These are phyloP conservation scores for Peromyscus nudipes DNA, from an alignment of 2,797 vertebrate species.

Conservation along the genomic window DNA sequence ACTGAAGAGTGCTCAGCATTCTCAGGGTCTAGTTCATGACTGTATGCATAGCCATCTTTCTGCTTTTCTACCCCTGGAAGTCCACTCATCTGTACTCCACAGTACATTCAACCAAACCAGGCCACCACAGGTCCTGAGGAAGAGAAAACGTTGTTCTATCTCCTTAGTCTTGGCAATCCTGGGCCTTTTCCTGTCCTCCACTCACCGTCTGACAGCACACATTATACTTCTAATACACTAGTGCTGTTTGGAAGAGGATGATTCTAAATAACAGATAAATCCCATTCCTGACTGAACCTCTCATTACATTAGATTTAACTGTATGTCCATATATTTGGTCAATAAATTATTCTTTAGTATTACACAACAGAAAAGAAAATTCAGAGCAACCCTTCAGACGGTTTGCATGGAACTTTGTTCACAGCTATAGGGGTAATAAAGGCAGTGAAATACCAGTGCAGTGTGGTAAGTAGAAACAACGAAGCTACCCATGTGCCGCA, in stretches of 20 bases:
- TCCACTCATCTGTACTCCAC: not conserved
- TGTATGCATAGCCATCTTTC: not conserved
- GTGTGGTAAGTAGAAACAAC: not conserved
- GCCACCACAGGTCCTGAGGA: not conserved
- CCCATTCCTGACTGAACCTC: not conserved
- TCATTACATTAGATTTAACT: not conserved
- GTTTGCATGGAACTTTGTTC: not conserved
- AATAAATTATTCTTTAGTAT: not conserved
- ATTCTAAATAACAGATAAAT: not conserved
- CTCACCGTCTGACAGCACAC: not conserved
- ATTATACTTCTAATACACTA: not conserved
- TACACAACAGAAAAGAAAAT: not conserved
- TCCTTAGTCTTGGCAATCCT: not conserved
- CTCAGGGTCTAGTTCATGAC: not conserved
- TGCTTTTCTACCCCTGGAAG: not conserved
- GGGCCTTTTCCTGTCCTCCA: not conserved
- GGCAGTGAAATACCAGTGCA: not conserved
- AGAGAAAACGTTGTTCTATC: not conserved
- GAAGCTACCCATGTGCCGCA: not conserved
- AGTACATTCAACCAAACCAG: not conserved
- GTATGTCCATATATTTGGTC: not conserved
- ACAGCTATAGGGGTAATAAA: not conserved
- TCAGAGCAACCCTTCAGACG: not conserved
- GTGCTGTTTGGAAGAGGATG: conserved; percentile 8
- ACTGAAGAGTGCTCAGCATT: not conserved